phyloP scores from a whole-genome alignment of 1,140 invertebrate species.

The Drosophila cardini region DNA sequence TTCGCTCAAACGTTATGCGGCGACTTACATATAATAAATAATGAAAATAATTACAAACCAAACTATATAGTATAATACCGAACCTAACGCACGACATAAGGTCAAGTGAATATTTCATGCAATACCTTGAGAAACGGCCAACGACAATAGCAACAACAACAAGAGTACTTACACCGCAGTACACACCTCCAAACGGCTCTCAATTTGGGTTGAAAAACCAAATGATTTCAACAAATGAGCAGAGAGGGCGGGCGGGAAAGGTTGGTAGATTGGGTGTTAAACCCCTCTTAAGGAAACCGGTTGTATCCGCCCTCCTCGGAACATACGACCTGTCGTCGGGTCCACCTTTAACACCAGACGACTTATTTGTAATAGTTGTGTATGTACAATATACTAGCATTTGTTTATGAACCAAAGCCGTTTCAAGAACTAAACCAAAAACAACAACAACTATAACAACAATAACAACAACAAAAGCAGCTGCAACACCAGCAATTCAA shows the following conservation, averaged over 20 bases:
- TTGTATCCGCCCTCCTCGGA: constrained; percentile 19
- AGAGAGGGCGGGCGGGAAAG: neutral
- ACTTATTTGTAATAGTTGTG: constrained; percentile 41
- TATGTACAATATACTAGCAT: constrained; percentile 20
- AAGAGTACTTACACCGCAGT: neutral
- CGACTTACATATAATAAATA: constrained; percentile 56
- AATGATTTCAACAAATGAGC: constrained; percentile 43
- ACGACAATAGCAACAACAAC: constrained; percentile 17
- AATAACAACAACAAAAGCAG: neutral
- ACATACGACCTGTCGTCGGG: constrained; percentile 26
- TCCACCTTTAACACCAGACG: constrained; percentile 22
- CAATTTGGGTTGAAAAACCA: constrained; percentile 9
- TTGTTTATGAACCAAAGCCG: constrained; percentile 11
- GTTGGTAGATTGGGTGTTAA: neutral
- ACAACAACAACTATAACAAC: constrained; percentile 5
- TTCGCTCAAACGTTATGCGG: constrained; percentile 42
- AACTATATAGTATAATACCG: constrained; percentile 50
- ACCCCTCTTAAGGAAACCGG: constrained; percentile 37
- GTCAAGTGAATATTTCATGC: constrained; percentile 70
- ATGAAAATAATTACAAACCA: constrained; percentile 65
- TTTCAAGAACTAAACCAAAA: constrained; percentile 21
- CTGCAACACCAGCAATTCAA: constrained; percentile 13
- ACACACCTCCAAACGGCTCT: neutral
- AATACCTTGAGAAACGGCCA: constrained; percentile 67
- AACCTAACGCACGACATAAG: constrained; percentile 52